phyloP scores from a whole-genome alignment of 1,140 invertebrate species.

The Psix sp. region DNA sequence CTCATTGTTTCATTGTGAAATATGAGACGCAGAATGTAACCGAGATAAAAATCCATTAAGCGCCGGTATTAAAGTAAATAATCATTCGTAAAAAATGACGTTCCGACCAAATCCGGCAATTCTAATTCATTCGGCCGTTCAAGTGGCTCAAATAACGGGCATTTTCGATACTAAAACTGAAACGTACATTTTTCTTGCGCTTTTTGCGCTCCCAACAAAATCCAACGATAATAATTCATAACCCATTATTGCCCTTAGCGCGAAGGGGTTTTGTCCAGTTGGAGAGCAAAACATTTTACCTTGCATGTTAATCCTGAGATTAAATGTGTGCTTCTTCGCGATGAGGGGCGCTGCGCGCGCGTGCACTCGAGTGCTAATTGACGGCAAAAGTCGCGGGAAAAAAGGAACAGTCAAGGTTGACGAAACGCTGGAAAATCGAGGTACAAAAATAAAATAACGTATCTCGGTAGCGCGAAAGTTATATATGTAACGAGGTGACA shows the following conservation, averaged over 20 bases:
- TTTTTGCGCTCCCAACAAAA: slow-evolving; percentile 45
- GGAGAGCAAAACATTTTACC: slow-evolving; percentile 36
- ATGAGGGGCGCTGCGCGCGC: slow-evolving; percentile 5
- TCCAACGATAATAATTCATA: slow-evolving; percentile 60
- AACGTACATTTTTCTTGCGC: slow-evolving; percentile 43
- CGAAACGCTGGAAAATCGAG: slow-evolving; percentile 1
- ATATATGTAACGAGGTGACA: slow-evolving; percentile 55
- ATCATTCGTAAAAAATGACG: slow-evolving; percentile 18
- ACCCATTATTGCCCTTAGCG: slow-evolving; percentile 55
- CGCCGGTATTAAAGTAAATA: slow-evolving; percentile 40
- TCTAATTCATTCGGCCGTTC: slow-evolving; percentile 49
- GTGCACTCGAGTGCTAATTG: slow-evolving; percentile 31
- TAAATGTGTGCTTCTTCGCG: slow-evolving; percentile 34
- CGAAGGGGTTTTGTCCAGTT: slow-evolving; percentile 38
- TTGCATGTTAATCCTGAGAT: slow-evolving; percentile 52
- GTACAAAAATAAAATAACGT: slow-evolving; percentile 4
- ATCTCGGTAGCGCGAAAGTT: slow-evolving; percentile 27
- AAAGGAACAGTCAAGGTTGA: neutral
- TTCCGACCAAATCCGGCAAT: slow-evolving; percentile 30
- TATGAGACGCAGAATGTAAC: too few relatives aligned
- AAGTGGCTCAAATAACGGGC: slow-evolving; percentile 24
- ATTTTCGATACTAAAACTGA: slow-evolving; percentile 54
- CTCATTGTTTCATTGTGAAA: too few relatives aligned
- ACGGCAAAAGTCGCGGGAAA: slow-evolving; percentile 18
- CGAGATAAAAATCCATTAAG: slow-evolving; percentile 24